phyloP scores from a whole-genome alignment of 2,113 vertebrate species.

The Arenaria interpres region DNA sequence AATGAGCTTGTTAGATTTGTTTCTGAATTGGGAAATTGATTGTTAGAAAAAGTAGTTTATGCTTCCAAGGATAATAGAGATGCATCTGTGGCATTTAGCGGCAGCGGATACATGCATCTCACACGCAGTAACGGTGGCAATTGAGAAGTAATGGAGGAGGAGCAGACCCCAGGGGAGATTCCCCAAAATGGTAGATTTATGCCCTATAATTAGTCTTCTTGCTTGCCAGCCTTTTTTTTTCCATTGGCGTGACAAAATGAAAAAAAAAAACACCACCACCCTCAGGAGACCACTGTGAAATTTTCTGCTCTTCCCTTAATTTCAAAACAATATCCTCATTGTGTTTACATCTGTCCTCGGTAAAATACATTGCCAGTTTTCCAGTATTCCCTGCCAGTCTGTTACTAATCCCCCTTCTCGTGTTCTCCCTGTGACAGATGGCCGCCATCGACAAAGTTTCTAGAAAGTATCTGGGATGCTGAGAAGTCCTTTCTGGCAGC shows the following conservation, averaged over 20 bases:
- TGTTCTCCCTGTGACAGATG: conserved; percentile 1
- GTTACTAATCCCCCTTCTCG: not conserved
- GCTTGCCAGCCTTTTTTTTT: not conserved
- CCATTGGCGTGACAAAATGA: not conserved
- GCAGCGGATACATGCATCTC: not conserved
- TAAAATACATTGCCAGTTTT: not conserved
- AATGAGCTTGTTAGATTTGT: not conserved
- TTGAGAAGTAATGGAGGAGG: not conserved
- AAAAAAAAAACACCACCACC: not conserved
- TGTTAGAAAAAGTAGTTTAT: not conserved
- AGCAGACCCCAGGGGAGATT: not conserved
- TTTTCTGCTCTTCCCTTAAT: conserved; percentile 11
- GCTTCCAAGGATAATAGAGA: conserved; percentile 15
- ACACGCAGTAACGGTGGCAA: not conserved
- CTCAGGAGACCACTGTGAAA: not conserved
- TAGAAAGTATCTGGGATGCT: not conserved
- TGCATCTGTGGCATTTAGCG: conserved; percentile 15
- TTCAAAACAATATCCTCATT: conserved; percentile 16
- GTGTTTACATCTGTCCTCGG: conserved; percentile 4
- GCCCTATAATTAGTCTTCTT: not conserved
- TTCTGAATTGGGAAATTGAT: not conserved
- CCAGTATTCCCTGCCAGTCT: not conserved
- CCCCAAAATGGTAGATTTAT: not conserved
- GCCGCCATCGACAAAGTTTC: not conserved
- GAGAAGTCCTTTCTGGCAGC: not conserved